These are phyloP conservation scores for Panagrolaimus sp. DNA, from an alignment of 1,140 invertebrate genomes.

Conservation along the genomic window DNA sequence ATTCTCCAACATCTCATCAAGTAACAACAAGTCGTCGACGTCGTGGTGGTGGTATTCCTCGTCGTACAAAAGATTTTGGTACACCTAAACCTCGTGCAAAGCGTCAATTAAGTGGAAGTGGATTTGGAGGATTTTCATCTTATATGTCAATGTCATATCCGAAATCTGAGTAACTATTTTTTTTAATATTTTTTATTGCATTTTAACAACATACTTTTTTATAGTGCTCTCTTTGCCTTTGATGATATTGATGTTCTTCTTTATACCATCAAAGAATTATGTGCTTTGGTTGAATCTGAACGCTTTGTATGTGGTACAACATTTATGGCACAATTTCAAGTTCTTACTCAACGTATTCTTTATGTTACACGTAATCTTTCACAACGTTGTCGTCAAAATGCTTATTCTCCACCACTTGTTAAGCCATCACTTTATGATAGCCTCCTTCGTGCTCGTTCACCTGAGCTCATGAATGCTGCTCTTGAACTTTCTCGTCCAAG, in stretches of 20 bases:
- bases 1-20: too few species aligned
- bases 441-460: neutral
- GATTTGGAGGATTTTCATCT: too few species aligned
- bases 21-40: too few species aligned
- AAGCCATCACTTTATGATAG: neutral
- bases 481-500: neutral
- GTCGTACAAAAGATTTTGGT: too few species aligned
- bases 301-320: neutral
- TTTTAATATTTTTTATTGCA: too few species aligned
- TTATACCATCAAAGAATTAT: neutral
- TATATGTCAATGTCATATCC: too few species aligned
- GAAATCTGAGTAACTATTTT: too few species aligned
- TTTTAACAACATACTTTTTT: too few species aligned
- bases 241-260: constrained; percentile 1
- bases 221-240: neutral
- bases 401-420: neutral
- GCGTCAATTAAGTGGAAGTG: too few species aligned
- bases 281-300: constrained; percentile 6
- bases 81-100: too few species aligned
- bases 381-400: neutral
- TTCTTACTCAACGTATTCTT: neutral
- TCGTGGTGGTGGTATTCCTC: too few species aligned
- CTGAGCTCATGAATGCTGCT: neutral
- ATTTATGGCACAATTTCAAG: constrained; percentile 1
- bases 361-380: neutral